Conservation (phyloP, 2,888 invertebrate species). For the Atrina japonica region DNA sequence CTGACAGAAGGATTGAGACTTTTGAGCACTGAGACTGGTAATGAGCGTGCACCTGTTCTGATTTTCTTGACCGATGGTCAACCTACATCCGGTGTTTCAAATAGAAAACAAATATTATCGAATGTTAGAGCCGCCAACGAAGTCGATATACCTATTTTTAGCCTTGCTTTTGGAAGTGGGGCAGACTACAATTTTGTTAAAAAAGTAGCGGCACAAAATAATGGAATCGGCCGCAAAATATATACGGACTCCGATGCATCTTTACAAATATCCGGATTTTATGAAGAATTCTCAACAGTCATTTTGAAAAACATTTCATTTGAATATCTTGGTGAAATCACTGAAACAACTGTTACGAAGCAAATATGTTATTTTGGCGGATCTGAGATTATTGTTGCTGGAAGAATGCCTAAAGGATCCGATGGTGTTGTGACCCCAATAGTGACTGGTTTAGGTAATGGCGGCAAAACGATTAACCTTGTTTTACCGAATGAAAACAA, state of each 20-base stretch:
- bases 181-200: constrained; percentile 65
- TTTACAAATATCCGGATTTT: constrained; percentile 85
- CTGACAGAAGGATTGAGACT: constrained; percentile 82
- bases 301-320: constrained; percentile 86
- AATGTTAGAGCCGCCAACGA: constrained; percentile 61
- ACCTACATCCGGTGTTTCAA: constrained; percentile 77
- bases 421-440: no score
- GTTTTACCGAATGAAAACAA: no score
- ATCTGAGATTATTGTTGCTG: constrained; percentile 59
- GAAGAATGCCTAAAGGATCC: no score
- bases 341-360: constrained; percentile 55
- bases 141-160: constrained; percentile 55
- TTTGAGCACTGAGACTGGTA: constrained; percentile 77
- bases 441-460: no score
- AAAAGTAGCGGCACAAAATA: constrained; percentile 83
- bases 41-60: constrained; percentile 59
- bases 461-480: no score
- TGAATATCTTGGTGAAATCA: constrained; percentile 82
- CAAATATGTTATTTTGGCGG: constrained; percentile 61
- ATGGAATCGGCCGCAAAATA: constrained; percentile 87
- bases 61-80: constrained; percentile 82
- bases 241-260: constrained; percentile 88
- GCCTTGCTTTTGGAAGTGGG: constrained; percentile 62
- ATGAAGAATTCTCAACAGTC: constrained; percentile 86
- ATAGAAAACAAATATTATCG: constrained; percentile 67